phyloP scores from a whole-genome alignment of 2,888 invertebrate genomes.

The Hypomecis atomaria region DNA sequence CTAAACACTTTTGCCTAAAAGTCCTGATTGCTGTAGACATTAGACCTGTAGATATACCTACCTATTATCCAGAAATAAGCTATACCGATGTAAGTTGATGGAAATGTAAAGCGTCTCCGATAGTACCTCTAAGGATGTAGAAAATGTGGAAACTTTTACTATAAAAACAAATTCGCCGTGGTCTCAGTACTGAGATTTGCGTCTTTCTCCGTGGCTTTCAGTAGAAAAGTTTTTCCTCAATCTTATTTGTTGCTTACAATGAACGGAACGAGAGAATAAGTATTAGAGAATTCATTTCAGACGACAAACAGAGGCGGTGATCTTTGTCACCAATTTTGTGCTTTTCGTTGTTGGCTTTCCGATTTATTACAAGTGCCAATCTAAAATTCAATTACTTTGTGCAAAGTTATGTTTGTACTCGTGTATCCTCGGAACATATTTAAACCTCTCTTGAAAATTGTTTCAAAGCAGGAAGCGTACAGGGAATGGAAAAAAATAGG shows the following conservation, averaged over 20 bases:
- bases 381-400: constrained; percentile 39
- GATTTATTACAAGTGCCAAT: constrained; percentile 36
- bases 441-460: constrained; percentile 6
- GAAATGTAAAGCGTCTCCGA: constrained; percentile 45
- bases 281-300: constrained; percentile 52
- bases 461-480: no score
- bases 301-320: constrained; percentile 48
- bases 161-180: constrained; percentile 79
- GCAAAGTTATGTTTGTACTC: constrained; percentile 30
- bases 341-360: constrained; percentile 30
- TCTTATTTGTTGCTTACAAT: constrained; percentile 65
- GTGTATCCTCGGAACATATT: constrained; percentile 23
- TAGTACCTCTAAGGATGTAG: constrained; percentile 61
- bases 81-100: constrained; percentile 39
- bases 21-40: no score
- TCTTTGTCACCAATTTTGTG: constrained; percentile 33
- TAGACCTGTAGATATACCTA: background rate
- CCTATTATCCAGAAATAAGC: constrained; percentile 13
- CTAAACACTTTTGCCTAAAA: no score
- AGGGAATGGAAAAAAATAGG: no score
- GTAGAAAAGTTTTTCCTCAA: constrained; percentile 66
- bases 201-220: constrained; percentile 64
- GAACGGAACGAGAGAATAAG: constrained; percentile 47
- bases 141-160: constrained; percentile 74
- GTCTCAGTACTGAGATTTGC: constrained; percentile 64